Base-by-base conservation (phyloP, 2,113 vertebrate genomes). In the Penelope pileata region DNA sequence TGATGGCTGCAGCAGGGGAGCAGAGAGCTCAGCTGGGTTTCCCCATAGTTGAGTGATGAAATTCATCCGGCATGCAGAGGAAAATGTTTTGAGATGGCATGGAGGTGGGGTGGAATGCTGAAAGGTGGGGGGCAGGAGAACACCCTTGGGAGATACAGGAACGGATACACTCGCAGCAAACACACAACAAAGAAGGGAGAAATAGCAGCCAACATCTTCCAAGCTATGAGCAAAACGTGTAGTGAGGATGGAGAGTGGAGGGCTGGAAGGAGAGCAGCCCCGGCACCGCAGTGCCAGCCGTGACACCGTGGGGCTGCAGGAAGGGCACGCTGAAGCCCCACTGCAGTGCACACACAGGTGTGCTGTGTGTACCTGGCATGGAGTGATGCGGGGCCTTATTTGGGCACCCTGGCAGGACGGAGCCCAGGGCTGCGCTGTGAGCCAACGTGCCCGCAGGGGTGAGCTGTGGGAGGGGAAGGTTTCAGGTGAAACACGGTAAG, bases 351-450 rank as follows among this genome's bases (percentile, higher is more conserved):
- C 69, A 77, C 91, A 90, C 66, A 93, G 95, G 92, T 96, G 96
- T 96, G 96, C 54, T 95, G 69, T 95, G 90, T 92, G 12, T 67
- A 29, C 59, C 6, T 30, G 86, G 64, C 7, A 30, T 95, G 96
- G 96, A 94, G 95, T 95, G 63, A 96, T 94, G 95, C 1, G 0
- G 79, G 91, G 83, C 96, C 96, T n/a, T 96, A 92, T 96, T 96
- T 92, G 95, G 96, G 90, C 92, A 94, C 85, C 63, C 42, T 5
- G 73, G 74, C 16, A 40, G 38, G 47, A 53, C 34, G 22, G 69
- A 88, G 59, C 45, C 12, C 0, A 8, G 72, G 0, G 6, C 85
- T 34, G 51, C 1, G 1, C 22, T 30, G 30, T 3, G 70, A 73
- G 72, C 72, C 36, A 1, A 22, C 48, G 21, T 10, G 7, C 78